phyloP scores from a whole-genome alignment of 2,113 vertebrate species.

The Caloenas nicobarica region DNA sequence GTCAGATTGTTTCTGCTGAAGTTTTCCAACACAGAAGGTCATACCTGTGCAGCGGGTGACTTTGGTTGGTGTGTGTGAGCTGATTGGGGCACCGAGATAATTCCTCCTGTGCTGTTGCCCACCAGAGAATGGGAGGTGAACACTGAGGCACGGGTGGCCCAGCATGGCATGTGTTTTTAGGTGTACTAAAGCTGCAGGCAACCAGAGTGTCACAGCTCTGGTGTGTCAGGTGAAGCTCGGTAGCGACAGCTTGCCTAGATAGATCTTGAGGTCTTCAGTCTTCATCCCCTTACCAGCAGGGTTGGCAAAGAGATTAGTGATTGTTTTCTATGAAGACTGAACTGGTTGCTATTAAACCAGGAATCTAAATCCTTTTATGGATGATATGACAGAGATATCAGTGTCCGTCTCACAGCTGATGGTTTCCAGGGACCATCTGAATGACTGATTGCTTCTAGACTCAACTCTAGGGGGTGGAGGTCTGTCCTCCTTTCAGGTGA shows the following conservation, averaged over 20 bases:
- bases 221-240: background rate
- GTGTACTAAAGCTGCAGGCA: background rate
- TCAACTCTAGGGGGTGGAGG: background rate
- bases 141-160: background rate
- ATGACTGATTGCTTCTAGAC: background rate
- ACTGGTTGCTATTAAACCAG: background rate
- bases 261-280: background rate
- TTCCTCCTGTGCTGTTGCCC: background rate
- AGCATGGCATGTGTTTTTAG: background rate
- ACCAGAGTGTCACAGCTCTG: background rate
- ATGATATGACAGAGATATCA: background rate
- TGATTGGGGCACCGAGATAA: background rate
- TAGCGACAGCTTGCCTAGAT: background rate
- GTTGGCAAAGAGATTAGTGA: background rate
- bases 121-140: background rate
- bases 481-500: background rate
- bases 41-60: background rate
- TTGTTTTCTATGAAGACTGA: background rate
- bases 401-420: background rate
- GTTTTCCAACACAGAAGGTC: conserved; percentile 6
- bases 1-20: conserved; percentile 11
- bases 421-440: background rate
- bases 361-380: background rate
- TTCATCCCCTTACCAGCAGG: background rate
- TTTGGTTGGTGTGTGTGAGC: background rate